Base-by-base conservation (phyloP, 2,888 invertebrate genomes). In the Dynastes grantii region DNA sequence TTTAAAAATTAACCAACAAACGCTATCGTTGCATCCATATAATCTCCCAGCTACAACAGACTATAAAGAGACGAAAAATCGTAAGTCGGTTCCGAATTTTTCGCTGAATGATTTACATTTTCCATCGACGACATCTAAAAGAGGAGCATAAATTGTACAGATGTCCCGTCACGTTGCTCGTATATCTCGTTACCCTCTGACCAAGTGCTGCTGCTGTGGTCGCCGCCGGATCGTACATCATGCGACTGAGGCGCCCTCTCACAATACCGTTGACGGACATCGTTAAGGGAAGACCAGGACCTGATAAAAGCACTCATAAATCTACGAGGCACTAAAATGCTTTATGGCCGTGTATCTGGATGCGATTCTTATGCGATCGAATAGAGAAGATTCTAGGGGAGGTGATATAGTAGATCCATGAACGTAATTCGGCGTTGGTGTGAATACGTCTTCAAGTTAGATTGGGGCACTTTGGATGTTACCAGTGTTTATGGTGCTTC, bases 121-220 rank as follows among this genome's bases (percentile, higher is more conserved):
- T 86, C 87, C 86, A 87, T 87, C 86, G 85, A 83, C 40, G 85
- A 83, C 53, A 84, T 85, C 85, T 85, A 85, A 86, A 86, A 87
- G 87, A 86, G 87, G 85, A 84, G 85, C 86, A 88, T 88, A 88
- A 88, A 88, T 88, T 87, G 86, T 85, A 85, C 86, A 86, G 86
- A 87, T 87, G 88, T 87, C 86, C 86, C 85, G 85, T 87, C 85
- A 87, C 86, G 87, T 86, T 85, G 86, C 82, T 84, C 86, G 84
- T 86, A 87, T 87, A 86, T 87, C 85, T 87, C 84, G 83, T 83
- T 81, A 83, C 81, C 81, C 83, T 78, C 83, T 84, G 85, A 83
- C 85, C 85, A 82, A 85, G 85, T 85, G 85, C 85, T 85, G 85
- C 83, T 86, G 85, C 85, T 85, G 85, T 82, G 85, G 84, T 83